These are phyloP conservation scores for Anabacerthia variegaticeps DNA, from an alignment of 2,797 vertebrate genomes.

Conservation along the genomic window DNA sequence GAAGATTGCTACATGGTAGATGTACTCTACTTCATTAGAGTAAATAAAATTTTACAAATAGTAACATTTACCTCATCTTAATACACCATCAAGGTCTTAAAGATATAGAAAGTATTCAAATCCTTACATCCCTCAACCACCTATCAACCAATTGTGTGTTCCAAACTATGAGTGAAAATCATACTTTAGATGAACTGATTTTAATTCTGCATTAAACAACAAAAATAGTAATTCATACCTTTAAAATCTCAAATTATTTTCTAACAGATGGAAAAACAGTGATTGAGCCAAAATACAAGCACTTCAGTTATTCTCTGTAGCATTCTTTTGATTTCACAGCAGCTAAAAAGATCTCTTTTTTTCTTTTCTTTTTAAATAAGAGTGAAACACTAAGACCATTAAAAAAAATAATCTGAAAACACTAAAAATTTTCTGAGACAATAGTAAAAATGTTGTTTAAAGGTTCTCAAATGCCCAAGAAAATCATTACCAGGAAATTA, in stretches of 20 bases:
- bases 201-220: neutral
- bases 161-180: neutral
- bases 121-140: neutral
- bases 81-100: neutral
- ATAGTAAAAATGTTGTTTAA: neutral
- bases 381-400: neutral
- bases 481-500: neutral
- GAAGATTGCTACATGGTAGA: neutral
- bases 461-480: neutral
- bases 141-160: rapidly evolving
- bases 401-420: neutral
- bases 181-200: neutral
- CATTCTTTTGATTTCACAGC: neutral
- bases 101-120: neutral
- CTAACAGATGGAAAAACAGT: neutral
- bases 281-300: neutral
- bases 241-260: neutral
- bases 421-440: neutral
- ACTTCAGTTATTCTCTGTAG: neutral
- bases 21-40: neutral
- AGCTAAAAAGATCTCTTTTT: neutral
- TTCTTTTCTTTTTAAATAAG: neutral
- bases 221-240: neutral
- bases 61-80: neutral
- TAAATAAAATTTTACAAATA: neutral